A percentile compares a stretch with the other conserved stretches of the same genome.
These are phyloP conservation scores for Hemiscyllium ocellatum DNA, from an alignment of 2,113 vertebrate species.

Conservation along the genomic window DNA sequence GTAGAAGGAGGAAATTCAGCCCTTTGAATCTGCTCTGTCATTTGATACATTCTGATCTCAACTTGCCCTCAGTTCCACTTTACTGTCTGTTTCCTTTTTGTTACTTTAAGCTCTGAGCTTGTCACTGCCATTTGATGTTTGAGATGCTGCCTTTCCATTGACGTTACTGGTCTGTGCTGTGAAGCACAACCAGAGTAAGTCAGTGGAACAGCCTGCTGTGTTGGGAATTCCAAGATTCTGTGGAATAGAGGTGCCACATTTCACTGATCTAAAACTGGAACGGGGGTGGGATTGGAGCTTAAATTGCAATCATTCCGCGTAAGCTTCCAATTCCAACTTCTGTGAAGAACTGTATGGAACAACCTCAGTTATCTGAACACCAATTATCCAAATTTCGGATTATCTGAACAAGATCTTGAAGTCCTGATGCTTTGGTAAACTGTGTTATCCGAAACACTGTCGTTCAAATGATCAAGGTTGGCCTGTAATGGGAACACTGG, in stretches of 20 bases:
- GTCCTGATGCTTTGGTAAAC: too few relatives aligned
- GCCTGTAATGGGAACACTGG: not conserved
- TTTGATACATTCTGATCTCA: too few relatives aligned
- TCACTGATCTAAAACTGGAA: not conserved
- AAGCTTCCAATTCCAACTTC: not conserved
- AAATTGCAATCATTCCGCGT: not conserved
- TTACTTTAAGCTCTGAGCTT: not conserved
- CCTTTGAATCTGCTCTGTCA: too few relatives aligned
- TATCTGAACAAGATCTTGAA: too few relatives aligned
- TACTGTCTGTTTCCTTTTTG: not conserved
- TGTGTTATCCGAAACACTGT: too few relatives aligned
- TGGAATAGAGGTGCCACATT: not conserved
- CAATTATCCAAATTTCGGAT: too few relatives aligned
- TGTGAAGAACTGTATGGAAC: too few relatives aligned
- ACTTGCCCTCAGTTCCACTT: too few relatives aligned
- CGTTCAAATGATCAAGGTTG: too few relatives aligned
- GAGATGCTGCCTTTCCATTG: not conserved
- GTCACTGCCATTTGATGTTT: not conserved
- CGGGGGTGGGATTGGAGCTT: not conserved
- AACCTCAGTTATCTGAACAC: too few relatives aligned
- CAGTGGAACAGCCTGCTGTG: not conserved
- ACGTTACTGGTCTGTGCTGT: not conserved
- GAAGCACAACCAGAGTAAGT: not conserved
- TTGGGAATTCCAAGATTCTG: not conserved
- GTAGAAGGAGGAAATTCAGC: too few relatives aligned